These are phyloP conservation scores for Plebejus argus DNA, from an alignment of 2,888 invertebrate genomes.

Conservation along the genomic window DNA sequence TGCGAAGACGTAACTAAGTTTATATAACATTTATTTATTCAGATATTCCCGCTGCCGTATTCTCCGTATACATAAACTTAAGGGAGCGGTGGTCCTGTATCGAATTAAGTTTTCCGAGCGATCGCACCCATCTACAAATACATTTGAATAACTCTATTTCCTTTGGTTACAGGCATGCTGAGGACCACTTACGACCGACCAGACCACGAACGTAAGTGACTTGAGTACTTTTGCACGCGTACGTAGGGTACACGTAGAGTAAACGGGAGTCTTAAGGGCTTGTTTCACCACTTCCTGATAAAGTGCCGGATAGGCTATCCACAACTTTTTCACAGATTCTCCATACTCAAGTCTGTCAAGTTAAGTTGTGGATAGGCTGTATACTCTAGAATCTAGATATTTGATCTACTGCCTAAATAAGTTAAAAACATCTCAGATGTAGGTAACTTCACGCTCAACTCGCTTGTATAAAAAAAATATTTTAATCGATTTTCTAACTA, in stretches of 20 bases:
- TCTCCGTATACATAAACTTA: not conserved
- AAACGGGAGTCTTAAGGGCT: constrained; percentile 46
- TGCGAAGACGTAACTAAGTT: not conserved
- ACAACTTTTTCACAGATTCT: too few species aligned
- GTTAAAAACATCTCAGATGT: too few species aligned
- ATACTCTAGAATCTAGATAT: not conserved
- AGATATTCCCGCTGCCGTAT: not conserved
- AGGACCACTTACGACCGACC: constrained; percentile 75
- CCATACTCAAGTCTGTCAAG: too few species aligned
- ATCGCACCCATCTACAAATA: not conserved
- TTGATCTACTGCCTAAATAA: not conserved
- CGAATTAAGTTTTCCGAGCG: not conserved
- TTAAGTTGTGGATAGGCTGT: too few species aligned
- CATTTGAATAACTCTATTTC: constrained; percentile 33
- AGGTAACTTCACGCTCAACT: too few species aligned
- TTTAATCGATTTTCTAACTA: too few species aligned
- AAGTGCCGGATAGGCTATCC: too few species aligned
- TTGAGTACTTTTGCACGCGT: constrained; percentile 33
- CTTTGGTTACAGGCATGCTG: constrained; percentile 71
- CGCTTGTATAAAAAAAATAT: too few species aligned
- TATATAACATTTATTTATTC: not conserved
- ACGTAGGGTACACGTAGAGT: constrained; percentile 35
- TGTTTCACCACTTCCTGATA: too few species aligned
- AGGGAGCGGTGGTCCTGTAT: not conserved
- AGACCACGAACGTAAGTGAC: constrained; percentile 77